Evolutionary conservation across 2,888 invertebrate species (phyloP), one percentile per base, ranked within the genome.

Genomic region (Drosophila siamana): DNA sequence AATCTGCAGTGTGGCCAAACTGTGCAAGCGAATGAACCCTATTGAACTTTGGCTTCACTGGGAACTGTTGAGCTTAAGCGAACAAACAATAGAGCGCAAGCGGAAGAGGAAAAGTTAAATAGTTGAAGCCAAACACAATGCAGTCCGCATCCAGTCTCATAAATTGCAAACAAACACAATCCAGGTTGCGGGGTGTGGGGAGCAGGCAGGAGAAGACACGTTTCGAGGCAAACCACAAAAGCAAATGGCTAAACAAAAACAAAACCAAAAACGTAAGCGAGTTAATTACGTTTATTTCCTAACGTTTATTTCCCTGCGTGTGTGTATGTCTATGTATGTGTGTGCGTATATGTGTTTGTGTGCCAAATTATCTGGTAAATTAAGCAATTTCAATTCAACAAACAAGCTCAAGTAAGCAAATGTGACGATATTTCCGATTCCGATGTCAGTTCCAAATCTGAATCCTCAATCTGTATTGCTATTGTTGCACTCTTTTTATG

Each of bases 301-400:
- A 13, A 54, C 38, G 28, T 2, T n/a, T 40, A 28, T 28, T 40
- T 52, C n/a, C n/a, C n/a, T n/a, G 28, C 30, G 30, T 30, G 30
- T 11, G 4, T 59, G 40, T 67, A 19, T 54, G 56, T 60, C 74
- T 66, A 66, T 65, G 67, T 66, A 28, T 67, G 63, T 4, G 24
- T 64, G 24, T 36, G 19, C 28, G 38, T 59, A 40, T 67, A 15
- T 54, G 52, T 61, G 78, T 68, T 70, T 67, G 68, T 66, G 30
- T 67, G 64, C 48, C 73, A 78, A 86, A 85, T 85, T 88, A 85
- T 81, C 78, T 81, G 83, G 68, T 78, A 86, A 88, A 89, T 89
- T 84, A 87, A 84, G 86, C 86, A 88, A 89, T 89, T 89, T 83
- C 84, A 79, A 86, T 89, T 79, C 84, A 70, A 67, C 60, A 75